These are phyloP conservation scores for Chaenogobius annularis DNA, from an alignment of 2,113 vertebrate genomes.

Conservation along the genomic window DNA sequence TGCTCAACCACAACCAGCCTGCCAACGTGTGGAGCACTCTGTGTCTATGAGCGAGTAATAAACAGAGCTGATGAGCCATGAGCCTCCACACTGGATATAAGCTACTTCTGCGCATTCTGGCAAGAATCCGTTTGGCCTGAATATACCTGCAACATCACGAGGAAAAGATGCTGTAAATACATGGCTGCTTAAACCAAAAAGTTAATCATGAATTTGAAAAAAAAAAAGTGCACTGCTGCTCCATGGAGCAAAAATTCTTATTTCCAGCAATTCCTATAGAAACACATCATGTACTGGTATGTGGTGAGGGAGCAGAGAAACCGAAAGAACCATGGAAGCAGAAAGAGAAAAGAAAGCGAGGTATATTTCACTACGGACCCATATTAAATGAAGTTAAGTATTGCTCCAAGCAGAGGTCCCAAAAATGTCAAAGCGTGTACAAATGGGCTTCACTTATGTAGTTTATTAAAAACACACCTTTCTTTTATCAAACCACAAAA, in stretches of 20 bases:
- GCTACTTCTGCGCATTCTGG: slow-evolving; percentile 24
- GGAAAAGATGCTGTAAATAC: not conserved
- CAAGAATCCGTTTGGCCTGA: slow-evolving; percentile 16
- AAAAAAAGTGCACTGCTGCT: not conserved
- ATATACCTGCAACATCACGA: slow-evolving; percentile 11
- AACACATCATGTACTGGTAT: too few species aligned
- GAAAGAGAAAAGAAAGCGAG: slow-evolving; percentile 7
- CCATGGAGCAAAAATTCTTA: slow-evolving; percentile 25
- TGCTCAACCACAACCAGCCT: slow-evolving; percentile 57
- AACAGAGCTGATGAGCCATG: slow-evolving; percentile 69
- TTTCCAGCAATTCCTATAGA: too few species aligned
- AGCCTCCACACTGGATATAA: slow-evolving; percentile 41
- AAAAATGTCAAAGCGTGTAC: slow-evolving; percentile 66
- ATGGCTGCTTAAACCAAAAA: not conserved
- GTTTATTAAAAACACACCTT: slow-evolving; percentile 34
- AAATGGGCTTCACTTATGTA: slow-evolving; percentile 48
- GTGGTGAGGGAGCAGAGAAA: slow-evolving; percentile 37
- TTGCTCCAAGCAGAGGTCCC: slow-evolving; percentile 53
- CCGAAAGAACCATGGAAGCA: slow-evolving; percentile 6
- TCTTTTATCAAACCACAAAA: slow-evolving; percentile 52
- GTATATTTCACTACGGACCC: slow-evolving; percentile 50
- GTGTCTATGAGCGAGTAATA: slow-evolving; percentile 65
- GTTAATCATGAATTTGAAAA: slow-evolving; percentile 18
- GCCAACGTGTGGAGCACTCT: slow-evolving; percentile 40
- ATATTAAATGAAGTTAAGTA: slow-evolving; percentile 63